Evolutionary conservation across 2,113 vertebrate species (phyloP).

Genomic region (Microcebus jonahi): DNA sequence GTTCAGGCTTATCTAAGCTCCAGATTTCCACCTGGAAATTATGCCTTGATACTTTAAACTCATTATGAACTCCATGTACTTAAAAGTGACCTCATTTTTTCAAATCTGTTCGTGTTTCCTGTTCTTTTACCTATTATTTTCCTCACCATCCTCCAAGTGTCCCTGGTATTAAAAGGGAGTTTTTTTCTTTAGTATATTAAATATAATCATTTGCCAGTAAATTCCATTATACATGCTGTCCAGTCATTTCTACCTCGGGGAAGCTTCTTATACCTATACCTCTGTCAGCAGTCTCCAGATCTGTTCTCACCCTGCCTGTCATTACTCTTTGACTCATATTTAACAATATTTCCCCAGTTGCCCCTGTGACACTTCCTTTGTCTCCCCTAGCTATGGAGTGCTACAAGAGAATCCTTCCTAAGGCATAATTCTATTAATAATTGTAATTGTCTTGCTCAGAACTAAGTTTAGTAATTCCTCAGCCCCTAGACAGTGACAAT

Average conservation of each 20-base stretch:
- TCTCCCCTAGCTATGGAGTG: not conserved
- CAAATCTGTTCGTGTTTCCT: not conserved
- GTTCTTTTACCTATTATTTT: not conserved
- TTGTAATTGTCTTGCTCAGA: not conserved
- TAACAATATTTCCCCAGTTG: not conserved
- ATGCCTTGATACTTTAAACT: not conserved
- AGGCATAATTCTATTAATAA: not conserved
- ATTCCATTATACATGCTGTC: not conserved
- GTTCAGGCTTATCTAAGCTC: not conserved
- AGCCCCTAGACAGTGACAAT: not conserved
- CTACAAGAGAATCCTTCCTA: not conserved
- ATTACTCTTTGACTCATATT: not conserved
- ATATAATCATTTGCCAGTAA: not conserved
- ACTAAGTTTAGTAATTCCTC: not conserved
- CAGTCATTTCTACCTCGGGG: not conserved
- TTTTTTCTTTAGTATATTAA: not conserved
- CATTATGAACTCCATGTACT: not conserved
- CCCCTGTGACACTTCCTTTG: not conserved
- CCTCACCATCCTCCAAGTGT: not conserved
- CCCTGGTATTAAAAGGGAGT: not conserved
- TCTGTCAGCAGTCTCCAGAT: not conserved
- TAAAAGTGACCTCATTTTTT: not conserved
- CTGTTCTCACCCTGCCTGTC: not conserved
- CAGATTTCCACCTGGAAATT: not conserved
- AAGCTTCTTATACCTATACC: not conserved